Conservation (phyloP, 2,113 vertebrate genomes). For the Perca schrenkii region DNA sequence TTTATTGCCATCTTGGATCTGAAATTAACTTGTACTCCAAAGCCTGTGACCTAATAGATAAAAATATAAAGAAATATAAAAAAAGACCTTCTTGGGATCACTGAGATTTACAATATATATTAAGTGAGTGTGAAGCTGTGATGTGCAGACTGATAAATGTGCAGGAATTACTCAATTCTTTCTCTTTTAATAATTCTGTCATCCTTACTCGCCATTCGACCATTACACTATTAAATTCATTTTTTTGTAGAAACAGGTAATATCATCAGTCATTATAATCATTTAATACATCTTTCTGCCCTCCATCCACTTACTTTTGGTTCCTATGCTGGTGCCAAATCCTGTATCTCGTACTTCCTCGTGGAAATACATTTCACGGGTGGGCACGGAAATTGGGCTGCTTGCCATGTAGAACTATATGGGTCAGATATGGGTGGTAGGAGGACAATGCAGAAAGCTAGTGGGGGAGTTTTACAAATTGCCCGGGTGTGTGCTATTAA, state of each 20-base stretch:
- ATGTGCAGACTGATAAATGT: conserved; percentile 84
- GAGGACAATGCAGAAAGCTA: conserved; percentile 57
- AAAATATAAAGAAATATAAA: conserved; percentile 78
- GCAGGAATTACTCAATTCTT: conserved; percentile 82
- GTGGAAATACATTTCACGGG: conserved; percentile 67
- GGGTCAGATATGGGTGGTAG: conserved; percentile 58
- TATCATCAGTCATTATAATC: conserved; percentile 86
- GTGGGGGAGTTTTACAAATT: conserved; percentile 74
- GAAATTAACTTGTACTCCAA: conserved; percentile 76
- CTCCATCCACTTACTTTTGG: conserved; percentile 58
- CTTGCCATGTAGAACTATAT: conserved; percentile 71
- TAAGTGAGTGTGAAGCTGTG: conserved; percentile 71
- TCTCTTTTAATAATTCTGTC: conserved; percentile 87
- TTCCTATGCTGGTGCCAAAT: conserved; percentile 70
- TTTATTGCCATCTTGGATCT: conserved; percentile 71
- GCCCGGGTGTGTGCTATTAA: conserved; percentile 70
- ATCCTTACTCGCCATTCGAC: conserved; percentile 80
- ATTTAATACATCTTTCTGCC: conserved; percentile 85
- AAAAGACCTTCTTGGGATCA: conserved; percentile 66
- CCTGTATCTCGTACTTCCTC: conserved; percentile 60
- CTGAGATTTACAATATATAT: conserved; percentile 79
- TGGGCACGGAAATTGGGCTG: conserved; percentile 55
- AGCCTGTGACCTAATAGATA: conserved; percentile 76
- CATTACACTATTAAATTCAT: conserved; percentile 80
- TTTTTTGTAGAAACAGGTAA: conserved; percentile 79